phyloP scores from a whole-genome alignment of 2,797 vertebrate genomes.

The Clarias laeviceps region DNA sequence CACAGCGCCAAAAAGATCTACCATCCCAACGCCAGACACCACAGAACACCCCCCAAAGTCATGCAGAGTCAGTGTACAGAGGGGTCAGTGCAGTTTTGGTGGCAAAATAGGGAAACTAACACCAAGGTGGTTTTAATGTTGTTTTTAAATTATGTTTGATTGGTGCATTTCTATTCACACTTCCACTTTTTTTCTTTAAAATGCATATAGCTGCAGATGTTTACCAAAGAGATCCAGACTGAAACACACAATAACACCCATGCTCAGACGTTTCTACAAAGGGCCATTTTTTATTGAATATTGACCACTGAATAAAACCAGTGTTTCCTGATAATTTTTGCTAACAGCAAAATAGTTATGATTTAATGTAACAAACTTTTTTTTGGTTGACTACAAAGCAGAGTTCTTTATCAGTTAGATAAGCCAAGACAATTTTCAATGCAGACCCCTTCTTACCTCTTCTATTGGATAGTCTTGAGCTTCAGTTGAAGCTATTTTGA shows the following conservation, averaged over 20 bases:
- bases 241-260: constrained; percentile 7
- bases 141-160: no score
- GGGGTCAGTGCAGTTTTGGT: no score
- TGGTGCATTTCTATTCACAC: background rate
- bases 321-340: background rate
- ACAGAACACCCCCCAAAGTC: no score
- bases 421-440: constrained; percentile 7
- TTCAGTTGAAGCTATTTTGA: constrained; percentile 9
- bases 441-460: background rate
- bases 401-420: background rate
- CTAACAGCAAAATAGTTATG: background rate
- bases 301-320: constrained; percentile 8
- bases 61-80: no score
- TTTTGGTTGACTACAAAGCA: constrained; percentile 22
- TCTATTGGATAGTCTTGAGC: constrained; percentile 16
- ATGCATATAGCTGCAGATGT: background rate
- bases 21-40: no score
- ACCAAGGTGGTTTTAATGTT: no score
- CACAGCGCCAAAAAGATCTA: no score
- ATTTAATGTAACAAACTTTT: background rate
- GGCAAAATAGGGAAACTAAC: no score
- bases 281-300: constrained; percentile 17
- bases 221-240: background rate
- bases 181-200: background rate
- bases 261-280: background rate